Evolutionary conservation across 2,797 vertebrate genomes (phyloP).

Genomic region (Pempheris klunzingeri): DNA sequence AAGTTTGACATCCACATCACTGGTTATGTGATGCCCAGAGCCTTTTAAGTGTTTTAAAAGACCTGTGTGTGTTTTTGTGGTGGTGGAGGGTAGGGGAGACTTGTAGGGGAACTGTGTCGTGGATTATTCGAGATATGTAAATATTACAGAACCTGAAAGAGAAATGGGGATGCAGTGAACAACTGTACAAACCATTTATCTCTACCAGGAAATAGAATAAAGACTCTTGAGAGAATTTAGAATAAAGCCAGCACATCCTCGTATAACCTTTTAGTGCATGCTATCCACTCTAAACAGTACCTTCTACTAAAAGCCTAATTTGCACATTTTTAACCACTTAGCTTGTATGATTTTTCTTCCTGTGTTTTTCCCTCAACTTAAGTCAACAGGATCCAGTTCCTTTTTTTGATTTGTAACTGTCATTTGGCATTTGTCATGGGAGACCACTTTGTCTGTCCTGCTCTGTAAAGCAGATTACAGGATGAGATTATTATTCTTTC

Average conservation of each 20-base stretch:
- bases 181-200: constrained; percentile 30
- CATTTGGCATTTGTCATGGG: constrained; percentile 23
- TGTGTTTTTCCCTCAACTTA: not conserved
- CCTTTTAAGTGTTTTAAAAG: constrained; percentile 56
- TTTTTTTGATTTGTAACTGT: constrained; percentile 33
- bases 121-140: constrained; percentile 51
- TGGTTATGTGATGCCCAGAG: constrained; percentile 33
- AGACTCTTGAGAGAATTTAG: constrained; percentile 4
- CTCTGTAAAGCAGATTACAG: constrained; percentile 38
- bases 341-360: constrained; percentile 39
- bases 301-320: constrained; percentile 13
- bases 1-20: constrained; percentile 60
- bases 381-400: constrained; percentile 22
- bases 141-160: constrained; percentile 42
- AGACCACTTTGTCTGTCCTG: constrained; percentile 10
- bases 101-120: constrained; percentile 17
- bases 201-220: constrained; percentile 24
- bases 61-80: constrained; percentile 47
- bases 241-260: constrained; percentile 28
- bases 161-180: constrained; percentile 38
- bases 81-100: not conserved
- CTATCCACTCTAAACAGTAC: constrained; percentile 28
- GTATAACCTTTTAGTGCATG: constrained; percentile 31
- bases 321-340: constrained; percentile 1
- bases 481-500: constrained; percentile 64